Evolutionary conservation across 1,140 invertebrate species (phyloP), one percentile per base, ranked within the genome.

Genomic region (Himalopsyche phryganea): DNA sequence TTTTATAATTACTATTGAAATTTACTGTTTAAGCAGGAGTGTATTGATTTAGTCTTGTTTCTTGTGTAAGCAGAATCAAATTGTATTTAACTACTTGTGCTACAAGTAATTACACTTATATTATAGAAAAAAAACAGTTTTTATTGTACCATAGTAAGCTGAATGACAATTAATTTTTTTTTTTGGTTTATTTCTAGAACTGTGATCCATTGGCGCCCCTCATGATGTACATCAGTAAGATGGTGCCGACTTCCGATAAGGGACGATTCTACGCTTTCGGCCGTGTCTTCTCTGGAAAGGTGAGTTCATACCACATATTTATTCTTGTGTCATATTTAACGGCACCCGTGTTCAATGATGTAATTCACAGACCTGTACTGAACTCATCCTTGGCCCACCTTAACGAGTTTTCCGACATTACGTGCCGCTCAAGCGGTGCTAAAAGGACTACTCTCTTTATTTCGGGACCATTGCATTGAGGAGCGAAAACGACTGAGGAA

Each of bases 201-300:
- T 99, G 97, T 75, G 93, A 99, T 78, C 89, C 95, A 6, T 90
- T 96, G 66, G 98, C 88, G 63, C 96, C 95, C 15, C 83, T 99
- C 19, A 99, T 99, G 96, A 99, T 99, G 97, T 99, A 99, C 84
- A 85, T 99, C 61, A 98, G 96, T 17, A 99, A 99, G 81, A 99
- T 99, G 98, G 98, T 99, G 76, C 98, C 98, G 53, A 99, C 98
- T 4, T 92, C 93, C 36, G 98, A 99, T 76, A 99, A 99, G 80
- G 98, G 98, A 63, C 88, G 98, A 75, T 99, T 99, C 86, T 99
- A 98, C 79, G 98, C 97, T 52, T 99, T 99, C 74, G 98, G 98
- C 58, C 95, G 98, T 83, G 98, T 99, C 6, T 99, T 99, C 82
- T 93, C 96, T 69, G 98, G 98, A 67, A 96, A 90, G 75, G 91